phyloP scores from a whole-genome alignment of 2,113 vertebrate species.

The Protobothrops flavoviridis region DNA sequence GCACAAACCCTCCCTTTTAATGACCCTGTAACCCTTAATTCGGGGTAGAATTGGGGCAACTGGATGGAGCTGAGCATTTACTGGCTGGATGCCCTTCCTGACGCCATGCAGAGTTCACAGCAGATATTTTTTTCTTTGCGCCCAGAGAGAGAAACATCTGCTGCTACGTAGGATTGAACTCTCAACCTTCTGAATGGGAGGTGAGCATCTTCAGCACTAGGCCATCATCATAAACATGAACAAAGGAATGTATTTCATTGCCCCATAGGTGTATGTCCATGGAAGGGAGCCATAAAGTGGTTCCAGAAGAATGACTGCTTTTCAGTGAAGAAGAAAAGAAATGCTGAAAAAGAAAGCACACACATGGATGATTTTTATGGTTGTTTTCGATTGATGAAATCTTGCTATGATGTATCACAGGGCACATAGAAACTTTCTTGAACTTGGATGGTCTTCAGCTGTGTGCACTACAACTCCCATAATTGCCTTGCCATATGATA shows the following conservation, averaged over 20 bases:
- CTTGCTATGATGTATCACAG: neutral
- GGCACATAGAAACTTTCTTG: neutral
- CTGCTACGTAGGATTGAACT: neutral
- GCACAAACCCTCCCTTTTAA: neutral
- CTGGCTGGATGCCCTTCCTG: neutral
- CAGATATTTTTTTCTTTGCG: neutral
- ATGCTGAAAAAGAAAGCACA: neutral
- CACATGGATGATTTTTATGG: neutral
- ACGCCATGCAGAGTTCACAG: neutral
- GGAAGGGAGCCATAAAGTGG: neutral
- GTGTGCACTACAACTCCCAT: neutral
- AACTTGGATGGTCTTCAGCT: neutral
- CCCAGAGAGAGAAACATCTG: neutral
- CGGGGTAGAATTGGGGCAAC: neutral
- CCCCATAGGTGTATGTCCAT: neutral
- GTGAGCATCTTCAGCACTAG: neutral
- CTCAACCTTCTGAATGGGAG: neutral
- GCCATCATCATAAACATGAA: neutral
- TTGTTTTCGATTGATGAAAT: neutral
- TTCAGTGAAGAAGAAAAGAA: neutral
- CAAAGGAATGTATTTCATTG: neutral
- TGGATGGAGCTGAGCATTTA: no score
- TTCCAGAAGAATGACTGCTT: no score
- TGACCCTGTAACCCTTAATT: neutral
- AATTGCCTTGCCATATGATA: neutral